phyloP scores from a whole-genome alignment of 2,797 vertebrate species.

The Cichlasoma orientale region DNA sequence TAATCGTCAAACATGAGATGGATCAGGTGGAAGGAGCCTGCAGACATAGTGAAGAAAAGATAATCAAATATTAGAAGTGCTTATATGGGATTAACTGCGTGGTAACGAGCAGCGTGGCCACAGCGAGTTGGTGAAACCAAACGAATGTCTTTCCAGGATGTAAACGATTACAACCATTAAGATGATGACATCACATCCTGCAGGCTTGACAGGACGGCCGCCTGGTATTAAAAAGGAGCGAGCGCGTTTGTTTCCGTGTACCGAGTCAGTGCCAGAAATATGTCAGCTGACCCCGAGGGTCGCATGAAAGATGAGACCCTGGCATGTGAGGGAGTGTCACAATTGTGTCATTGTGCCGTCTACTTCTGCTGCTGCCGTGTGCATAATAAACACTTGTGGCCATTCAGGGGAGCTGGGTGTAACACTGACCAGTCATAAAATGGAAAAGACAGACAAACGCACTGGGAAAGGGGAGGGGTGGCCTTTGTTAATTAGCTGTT shows the following conservation, averaged over 20 bases:
- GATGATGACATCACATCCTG: conserved; percentile 64
- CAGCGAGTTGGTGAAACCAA: background rate
- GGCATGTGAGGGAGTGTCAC: conserved; percentile 74
- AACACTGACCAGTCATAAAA: conserved; percentile 81
- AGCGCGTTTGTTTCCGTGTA: conserved; percentile 48
- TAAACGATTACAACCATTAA: background rate
- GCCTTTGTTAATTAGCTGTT: conserved; percentile 91
- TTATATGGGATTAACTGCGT: no score
- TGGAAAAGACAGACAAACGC: conserved; percentile 75
- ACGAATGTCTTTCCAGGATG: background rate
- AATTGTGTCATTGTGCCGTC: conserved; percentile 78
- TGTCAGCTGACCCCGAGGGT: conserved; percentile 71
- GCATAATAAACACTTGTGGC: conserved; percentile 77
- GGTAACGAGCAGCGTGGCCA: background rate
- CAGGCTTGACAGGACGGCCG: conserved; percentile 26
- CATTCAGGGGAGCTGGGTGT: conserved; percentile 69
- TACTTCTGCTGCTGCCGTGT: conserved; percentile 56
- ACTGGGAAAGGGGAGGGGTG: conserved; percentile 65
- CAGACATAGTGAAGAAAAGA: conserved; percentile 13
- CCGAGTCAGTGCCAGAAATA: conserved; percentile 68
- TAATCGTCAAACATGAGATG: conserved; percentile 99
- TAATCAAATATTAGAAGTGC: background rate
- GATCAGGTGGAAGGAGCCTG: conserved; percentile 98
- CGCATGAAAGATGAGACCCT: conserved; percentile 50
- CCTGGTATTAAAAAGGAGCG: conserved; percentile 46